Conservation (phyloP, 2,888 invertebrate species). For the Gymnocheta viridis region DNA sequence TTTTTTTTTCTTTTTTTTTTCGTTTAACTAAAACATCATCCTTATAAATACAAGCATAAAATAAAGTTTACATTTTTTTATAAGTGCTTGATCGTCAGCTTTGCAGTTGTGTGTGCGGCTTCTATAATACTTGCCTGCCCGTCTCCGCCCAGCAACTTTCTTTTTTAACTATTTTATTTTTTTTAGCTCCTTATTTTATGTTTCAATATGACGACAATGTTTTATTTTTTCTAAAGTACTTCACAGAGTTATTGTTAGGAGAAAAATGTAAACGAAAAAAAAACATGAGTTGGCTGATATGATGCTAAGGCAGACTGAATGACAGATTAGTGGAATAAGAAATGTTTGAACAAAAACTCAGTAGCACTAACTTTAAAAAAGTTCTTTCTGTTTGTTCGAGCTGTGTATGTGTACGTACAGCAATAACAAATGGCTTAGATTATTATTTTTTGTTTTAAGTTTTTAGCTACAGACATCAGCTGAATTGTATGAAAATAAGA, state of each 20-base stretch:
- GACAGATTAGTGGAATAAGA: constrained; percentile 7
- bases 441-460: not conserved
- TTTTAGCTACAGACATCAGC: constrained; percentile 8
- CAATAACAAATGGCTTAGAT: constrained; percentile 53
- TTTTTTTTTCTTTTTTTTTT: not conserved
- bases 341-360: not conserved
- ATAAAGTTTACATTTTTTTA: constrained; percentile 12
- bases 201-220: constrained; percentile 47
- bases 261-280: not conserved
- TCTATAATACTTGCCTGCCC: not conserved
- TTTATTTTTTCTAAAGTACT: not conserved
- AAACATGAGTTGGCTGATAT: not conserved
- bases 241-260: not conserved
- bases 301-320: constrained; percentile 5
- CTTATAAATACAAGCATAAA: not conserved
- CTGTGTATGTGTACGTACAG: constrained; percentile 24
- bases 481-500: constrained; percentile 2
- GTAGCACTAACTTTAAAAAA: constrained; percentile 24
- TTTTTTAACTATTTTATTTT: constrained; percentile 8
- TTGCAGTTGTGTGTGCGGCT: constrained; percentile 25
- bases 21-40: constrained; percentile 17
- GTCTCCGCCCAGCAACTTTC: not conserved
- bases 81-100: constrained; percentile 39
- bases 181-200: constrained; percentile 25
- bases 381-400: not conserved